Evolutionary conservation across 2,888 invertebrate species (phyloP).

Genomic region (Toxonevra muliebris): DNA sequence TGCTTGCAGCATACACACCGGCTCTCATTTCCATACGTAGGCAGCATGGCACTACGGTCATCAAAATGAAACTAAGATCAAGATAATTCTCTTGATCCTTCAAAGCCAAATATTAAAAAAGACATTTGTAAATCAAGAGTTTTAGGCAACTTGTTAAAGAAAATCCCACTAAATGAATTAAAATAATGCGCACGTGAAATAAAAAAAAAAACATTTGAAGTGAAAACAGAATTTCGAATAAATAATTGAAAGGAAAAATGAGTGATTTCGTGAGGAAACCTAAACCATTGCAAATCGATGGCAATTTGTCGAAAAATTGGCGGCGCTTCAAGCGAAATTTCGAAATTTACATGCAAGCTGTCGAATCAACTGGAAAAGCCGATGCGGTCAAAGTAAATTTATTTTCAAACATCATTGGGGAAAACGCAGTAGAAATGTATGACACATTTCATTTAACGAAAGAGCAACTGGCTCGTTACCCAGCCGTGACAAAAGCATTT

Average conservation of each 20-base stretch:
- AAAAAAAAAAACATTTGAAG: too few relatives aligned
- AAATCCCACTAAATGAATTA: background rate
- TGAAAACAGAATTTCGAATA: background rate
- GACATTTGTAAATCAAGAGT: background rate
- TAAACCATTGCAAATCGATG: slow-evolving; percentile 6
- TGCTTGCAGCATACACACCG: too few relatives aligned
- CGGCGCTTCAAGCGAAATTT: slow-evolving; percentile 12
- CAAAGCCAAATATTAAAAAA: background rate
- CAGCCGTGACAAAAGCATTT: too few relatives aligned
- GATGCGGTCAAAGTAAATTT: slow-evolving; percentile 7
- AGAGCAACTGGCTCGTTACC: too few relatives aligned
- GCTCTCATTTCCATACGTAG: too few relatives aligned
- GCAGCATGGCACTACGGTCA: too few relatives aligned
- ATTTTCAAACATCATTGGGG: slow-evolving; percentile 10
- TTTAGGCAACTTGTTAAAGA: too few relatives aligned
- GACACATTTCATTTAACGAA: too few relatives aligned
- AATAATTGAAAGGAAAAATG: too few relatives aligned
- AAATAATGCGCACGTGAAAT: background rate
- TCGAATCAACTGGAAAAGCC: background rate
- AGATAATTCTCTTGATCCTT: slow-evolving; percentile 7
- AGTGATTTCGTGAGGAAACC: slow-evolving; percentile 12
- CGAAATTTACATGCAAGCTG: slow-evolving; percentile 13
- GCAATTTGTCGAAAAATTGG: slow-evolving; percentile 12
- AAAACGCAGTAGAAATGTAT: slow-evolving; percentile 5
- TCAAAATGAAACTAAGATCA: slow-evolving; percentile 8